Percentiles rank a stretch among this genome's conserved stretches.
Evolutionary conservation across 2,888 invertebrate species (phyloP).

Genomic region (Pinctada fucata): DNA sequence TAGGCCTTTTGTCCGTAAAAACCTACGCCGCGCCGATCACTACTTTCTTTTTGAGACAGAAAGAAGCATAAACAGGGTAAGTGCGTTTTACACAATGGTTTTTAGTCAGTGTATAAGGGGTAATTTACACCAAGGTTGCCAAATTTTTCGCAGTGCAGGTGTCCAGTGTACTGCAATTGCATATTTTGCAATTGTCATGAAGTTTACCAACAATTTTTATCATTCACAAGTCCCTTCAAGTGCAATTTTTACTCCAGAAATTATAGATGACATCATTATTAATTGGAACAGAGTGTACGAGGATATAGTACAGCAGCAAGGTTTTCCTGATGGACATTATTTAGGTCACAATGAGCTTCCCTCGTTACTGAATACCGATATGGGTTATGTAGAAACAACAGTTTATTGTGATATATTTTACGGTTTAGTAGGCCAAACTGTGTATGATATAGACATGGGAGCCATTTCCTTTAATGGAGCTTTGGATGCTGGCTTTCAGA

Average conservation of each 20-base stretch:
- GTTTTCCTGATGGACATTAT: conserved; percentile 9
- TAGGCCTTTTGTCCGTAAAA: not conserved
- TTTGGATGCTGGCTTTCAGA: conserved; percentile 22
- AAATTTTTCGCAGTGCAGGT: conserved; percentile 25
- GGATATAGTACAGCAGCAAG: not conserved
- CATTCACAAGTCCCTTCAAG: not conserved
- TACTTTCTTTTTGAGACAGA: conserved; percentile 1
- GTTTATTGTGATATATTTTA: conserved; percentile 17
- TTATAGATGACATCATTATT: conserved; percentile 13
- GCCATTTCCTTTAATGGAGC: conserved; percentile 14
- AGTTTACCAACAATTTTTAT: no score
- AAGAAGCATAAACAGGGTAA: no score
- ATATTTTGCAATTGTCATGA: conserved; percentile 21
- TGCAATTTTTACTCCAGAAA: conserved; percentile 3
- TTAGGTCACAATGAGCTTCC: conserved; percentile 20
- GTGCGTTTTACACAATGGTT: not conserved
- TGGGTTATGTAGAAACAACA: conserved; percentile 3
- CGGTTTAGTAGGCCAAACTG: conserved; percentile 17
- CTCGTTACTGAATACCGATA: not conserved
- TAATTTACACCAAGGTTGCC: conserved; percentile 31
- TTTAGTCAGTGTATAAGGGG: conserved; percentile 14
- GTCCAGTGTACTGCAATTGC: conserved; percentile 41
- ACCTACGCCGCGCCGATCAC: not conserved
- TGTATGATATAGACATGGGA: conserved; percentile 4
- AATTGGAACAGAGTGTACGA: conserved; percentile 9